These are phyloP conservation scores for Apaloderma vittatum DNA, from an alignment of 2,113 vertebrate species.

Conservation along the genomic window DNA sequence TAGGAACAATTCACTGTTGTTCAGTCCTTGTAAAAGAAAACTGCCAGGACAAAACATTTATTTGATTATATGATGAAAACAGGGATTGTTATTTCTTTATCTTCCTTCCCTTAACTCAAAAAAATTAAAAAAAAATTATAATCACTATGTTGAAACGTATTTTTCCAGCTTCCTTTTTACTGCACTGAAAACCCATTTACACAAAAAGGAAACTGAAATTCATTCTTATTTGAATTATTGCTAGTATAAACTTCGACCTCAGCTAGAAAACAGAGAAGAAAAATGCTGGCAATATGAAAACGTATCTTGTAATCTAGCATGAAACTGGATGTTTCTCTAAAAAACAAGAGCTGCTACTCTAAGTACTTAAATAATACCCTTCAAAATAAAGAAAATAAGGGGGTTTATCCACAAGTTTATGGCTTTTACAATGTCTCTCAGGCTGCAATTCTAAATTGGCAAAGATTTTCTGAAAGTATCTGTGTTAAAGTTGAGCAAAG, in stretches of 20 bases:
- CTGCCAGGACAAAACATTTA: neutral
- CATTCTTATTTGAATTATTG: neutral
- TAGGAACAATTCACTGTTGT: neutral
- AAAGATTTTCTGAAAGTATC: neutral
- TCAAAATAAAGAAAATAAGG: neutral
- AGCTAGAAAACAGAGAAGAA: neutral
- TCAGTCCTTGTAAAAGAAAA: neutral
- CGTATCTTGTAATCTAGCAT: neutral
- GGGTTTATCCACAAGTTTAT: neutral
- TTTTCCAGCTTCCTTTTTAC: neutral
- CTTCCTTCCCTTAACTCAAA: neutral
- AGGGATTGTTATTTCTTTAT: neutral
- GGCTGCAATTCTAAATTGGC: neutral
- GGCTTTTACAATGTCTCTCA: neutral
- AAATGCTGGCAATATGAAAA: neutral
- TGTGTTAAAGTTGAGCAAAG: constrained; percentile 20
- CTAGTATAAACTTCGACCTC: neutral
- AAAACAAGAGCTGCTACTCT: neutral
- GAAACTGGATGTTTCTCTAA: neutral
- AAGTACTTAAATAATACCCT: neutral
- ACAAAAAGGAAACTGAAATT: neutral
- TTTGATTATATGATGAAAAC: neutral
- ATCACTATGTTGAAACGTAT: neutral
- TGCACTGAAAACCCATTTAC: neutral
- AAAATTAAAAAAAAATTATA: neutral